These are phyloP conservation scores for Serripes groenlandicus DNA, from an alignment of 2,888 invertebrate genomes.

Conservation along the genomic window DNA sequence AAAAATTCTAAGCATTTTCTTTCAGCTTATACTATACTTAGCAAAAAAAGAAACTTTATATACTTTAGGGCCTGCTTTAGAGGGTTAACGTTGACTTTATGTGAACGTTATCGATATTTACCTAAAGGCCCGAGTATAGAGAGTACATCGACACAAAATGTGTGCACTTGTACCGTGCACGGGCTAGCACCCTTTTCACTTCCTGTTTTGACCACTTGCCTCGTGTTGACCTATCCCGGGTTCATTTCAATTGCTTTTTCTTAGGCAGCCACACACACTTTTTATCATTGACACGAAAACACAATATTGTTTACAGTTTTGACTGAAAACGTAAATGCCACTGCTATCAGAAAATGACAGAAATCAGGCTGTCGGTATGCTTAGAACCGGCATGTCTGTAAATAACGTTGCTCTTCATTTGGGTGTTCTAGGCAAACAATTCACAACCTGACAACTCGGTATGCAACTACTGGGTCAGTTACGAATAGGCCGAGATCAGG, in stretches of 20 bases:
- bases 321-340: slow-evolving; percentile 22
- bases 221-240: background rate
- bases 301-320: slow-evolving; percentile 19
- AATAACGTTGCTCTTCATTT: slow-evolving; percentile 32
- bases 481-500: slow-evolving; percentile 1
- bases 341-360: slow-evolving; percentile 30
- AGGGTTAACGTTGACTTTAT: background rate
- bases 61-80: background rate
- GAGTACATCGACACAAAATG: background rate
- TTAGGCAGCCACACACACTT: slow-evolving; percentile 4
- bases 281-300: slow-evolving; percentile 27
- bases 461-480: slow-evolving; percentile 15
- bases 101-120: background rate
- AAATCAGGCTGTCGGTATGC: slow-evolving; percentile 39
- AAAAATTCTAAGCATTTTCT: too few relatives aligned
- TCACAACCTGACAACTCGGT: slow-evolving; percentile 13
- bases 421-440: slow-evolving; percentile 24
- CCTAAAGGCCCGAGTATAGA: background rate
- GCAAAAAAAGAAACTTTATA: slow-evolving; percentile 4
- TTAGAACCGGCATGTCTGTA: slow-evolving; percentile 22
- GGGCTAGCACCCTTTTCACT: too few relatives aligned
- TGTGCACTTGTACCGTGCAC: background rate
- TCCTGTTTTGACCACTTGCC: background rate
- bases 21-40: slow-evolving; percentile 8
- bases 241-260: slow-evolving; percentile 16